Evolutionary conservation across 2,888 invertebrate genomes (phyloP).

Genomic region (Melangyna quadrimaculata): DNA sequence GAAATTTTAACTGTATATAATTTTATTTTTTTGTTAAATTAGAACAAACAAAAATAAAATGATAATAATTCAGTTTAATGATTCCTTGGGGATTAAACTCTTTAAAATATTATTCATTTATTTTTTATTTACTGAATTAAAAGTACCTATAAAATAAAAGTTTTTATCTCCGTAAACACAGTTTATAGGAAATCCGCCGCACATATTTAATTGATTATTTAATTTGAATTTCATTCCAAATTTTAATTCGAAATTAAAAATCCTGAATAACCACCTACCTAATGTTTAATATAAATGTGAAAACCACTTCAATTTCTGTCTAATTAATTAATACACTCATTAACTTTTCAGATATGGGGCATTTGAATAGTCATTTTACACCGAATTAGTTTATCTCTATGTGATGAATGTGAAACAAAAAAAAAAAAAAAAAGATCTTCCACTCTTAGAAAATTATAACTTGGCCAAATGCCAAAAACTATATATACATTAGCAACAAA

Average conservation of each 20-base stretch:
- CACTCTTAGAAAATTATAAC: neutral
- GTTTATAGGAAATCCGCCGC: neutral
- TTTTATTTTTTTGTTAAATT: too few relatives aligned
- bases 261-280: neutral
- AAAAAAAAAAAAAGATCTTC: too few relatives aligned
- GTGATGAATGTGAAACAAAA: conserved; percentile 33
- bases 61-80: neutral
- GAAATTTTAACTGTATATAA: too few relatives aligned
- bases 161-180: neutral
- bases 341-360: conserved; percentile 19
- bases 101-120: neutral
- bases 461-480: conserved; percentile 20
- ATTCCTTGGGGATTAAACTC: neutral
- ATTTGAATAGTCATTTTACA: conserved; percentile 34
- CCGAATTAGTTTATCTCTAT: neutral
- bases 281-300: neutral
- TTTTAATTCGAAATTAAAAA: too few relatives aligned
- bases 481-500: too few relatives aligned
- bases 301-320: neutral
- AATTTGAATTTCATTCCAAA: neutral
- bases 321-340: conserved; percentile 23
- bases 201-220: neutral
- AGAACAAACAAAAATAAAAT: too few relatives aligned
- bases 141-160: neutral
- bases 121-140: neutral